These are phyloP conservation scores for Colletes gigas DNA, from an alignment of 1,140 invertebrate genomes.

Conservation along the genomic window DNA sequence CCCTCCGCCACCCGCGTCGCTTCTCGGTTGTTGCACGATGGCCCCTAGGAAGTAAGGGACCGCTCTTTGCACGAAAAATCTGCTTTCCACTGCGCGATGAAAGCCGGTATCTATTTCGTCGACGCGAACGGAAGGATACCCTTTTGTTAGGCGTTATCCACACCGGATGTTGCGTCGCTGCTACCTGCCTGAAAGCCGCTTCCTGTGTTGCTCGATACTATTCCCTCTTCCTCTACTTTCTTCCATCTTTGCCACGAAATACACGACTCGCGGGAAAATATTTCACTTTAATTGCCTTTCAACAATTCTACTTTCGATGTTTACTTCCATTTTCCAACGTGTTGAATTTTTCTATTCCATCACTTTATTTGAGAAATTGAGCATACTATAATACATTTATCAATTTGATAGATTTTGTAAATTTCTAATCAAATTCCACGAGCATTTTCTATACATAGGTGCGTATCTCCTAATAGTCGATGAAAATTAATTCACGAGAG, in stretches of 20 bases:
- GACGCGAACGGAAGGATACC: slow-evolving; percentile 60
- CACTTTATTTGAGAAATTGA: too few species aligned
- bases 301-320: background rate
- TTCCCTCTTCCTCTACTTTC: slow-evolving; percentile 13
- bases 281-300: slow-evolving; percentile 1
- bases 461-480: too few species aligned
- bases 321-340: background rate
- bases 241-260: slow-evolving; percentile 36
- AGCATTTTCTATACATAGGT: too few species aligned
- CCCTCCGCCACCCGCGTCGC: too few species aligned
- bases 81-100: slow-evolving; percentile 30
- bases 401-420: too few species aligned
- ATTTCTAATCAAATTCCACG: too few species aligned
- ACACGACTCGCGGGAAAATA: background rate
- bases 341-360: too few species aligned
- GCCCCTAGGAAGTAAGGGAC: background rate
- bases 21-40: background rate
- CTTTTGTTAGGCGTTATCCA: slow-evolving; percentile 70
- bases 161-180: slow-evolving; percentile 67
- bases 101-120: slow-evolving; percentile 59
- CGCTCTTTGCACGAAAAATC: slow-evolving; percentile 25
- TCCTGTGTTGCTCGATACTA: slow-evolving; percentile 61
- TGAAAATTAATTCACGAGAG: too few species aligned
- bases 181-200: slow-evolving; percentile 64
- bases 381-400: too few species aligned